phyloP scores from a whole-genome alignment of 2,113 vertebrate genomes.

The Hydrochoerus hydrochaeris region DNA sequence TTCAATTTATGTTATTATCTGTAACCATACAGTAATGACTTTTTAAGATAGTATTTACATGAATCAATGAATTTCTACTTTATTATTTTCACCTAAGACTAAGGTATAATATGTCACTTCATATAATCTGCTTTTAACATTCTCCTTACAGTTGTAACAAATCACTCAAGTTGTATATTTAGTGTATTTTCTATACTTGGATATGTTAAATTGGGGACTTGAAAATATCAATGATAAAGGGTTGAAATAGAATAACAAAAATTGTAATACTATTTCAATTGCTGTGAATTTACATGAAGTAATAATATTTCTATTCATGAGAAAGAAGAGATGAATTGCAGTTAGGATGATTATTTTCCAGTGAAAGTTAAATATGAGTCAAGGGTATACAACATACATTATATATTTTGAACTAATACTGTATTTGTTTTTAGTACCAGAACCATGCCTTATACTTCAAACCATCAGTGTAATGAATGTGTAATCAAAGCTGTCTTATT shows the following conservation, averaged over 20 bases:
- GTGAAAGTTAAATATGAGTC: constrained; percentile 34
- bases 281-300: constrained; percentile 45
- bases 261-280: constrained; percentile 30
- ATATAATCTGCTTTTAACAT: constrained; percentile 49
- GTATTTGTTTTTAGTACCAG: constrained; percentile 10
- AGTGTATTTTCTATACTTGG: constrained; percentile 67
- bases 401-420: constrained; percentile 18
- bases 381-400: background rate
- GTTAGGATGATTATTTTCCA: constrained; percentile 11
- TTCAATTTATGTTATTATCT: constrained; percentile 68
- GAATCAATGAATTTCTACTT: constrained; percentile 74
- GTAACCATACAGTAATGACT: constrained; percentile 40
- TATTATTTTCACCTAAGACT: constrained; percentile 68
- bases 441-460: background rate
- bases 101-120: constrained; percentile 67
- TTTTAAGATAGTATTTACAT: constrained; percentile 60
- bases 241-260: constrained; percentile 47
- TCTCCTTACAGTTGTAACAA: constrained; percentile 65
- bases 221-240: constrained; percentile 43
- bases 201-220: constrained; percentile 30
- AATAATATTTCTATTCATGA: constrained; percentile 48
- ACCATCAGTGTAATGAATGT: background rate
- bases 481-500: background rate
- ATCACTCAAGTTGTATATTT: constrained; percentile 35
- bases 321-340: constrained; percentile 44